Conservation (phyloP, 2,113 vertebrate species). For the Siniperca knerii region DNA sequence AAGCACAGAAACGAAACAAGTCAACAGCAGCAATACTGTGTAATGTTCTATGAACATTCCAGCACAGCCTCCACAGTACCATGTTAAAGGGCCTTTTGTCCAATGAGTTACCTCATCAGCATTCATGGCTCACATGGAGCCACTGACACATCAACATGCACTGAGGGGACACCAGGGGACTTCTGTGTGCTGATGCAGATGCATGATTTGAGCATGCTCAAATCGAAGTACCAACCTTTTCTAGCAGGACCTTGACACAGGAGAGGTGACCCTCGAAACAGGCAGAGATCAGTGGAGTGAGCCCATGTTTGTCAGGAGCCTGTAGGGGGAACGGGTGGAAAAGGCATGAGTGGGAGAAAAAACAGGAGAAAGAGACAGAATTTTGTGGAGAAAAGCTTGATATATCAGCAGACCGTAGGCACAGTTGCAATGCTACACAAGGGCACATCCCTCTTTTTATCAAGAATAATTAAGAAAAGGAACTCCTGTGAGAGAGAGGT, state of each 20-base stretch:
- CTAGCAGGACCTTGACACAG: conserved; percentile 95
- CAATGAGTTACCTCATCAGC: conserved; percentile 72
- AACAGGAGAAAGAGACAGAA: not conserved
- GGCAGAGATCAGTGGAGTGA: conserved; percentile 94
- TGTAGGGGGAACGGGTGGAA: conserved; percentile 59
- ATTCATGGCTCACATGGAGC: conserved; percentile 28
- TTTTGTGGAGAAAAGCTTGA: not conserved
- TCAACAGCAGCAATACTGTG: conserved; percentile 28
- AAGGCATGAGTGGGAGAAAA: not conserved
- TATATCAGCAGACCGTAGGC: conserved; percentile 7
- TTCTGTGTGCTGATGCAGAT: conserved; percentile 1
- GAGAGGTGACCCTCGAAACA: conserved; percentile 90
- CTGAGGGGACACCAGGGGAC: conserved; percentile 13
- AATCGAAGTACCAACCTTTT: conserved; percentile 87
- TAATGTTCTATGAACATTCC: conserved; percentile 68
- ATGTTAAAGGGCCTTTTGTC: conserved; percentile 70
- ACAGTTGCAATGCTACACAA: not conserved
- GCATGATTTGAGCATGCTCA: not conserved
- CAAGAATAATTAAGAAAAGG: conserved; percentile 11
- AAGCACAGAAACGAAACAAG: conserved; percentile 48
- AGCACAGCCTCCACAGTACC: conserved; percentile 57
- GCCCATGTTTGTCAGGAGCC: conserved; percentile 94
- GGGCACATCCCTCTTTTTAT: conserved; percentile 6
- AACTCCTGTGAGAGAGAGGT: not conserved
- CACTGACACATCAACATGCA: conserved; percentile 37